Evolutionary conservation across 2,113 vertebrate genomes (phyloP).

Genomic region (Epinephelus fuscoguttatus): DNA sequence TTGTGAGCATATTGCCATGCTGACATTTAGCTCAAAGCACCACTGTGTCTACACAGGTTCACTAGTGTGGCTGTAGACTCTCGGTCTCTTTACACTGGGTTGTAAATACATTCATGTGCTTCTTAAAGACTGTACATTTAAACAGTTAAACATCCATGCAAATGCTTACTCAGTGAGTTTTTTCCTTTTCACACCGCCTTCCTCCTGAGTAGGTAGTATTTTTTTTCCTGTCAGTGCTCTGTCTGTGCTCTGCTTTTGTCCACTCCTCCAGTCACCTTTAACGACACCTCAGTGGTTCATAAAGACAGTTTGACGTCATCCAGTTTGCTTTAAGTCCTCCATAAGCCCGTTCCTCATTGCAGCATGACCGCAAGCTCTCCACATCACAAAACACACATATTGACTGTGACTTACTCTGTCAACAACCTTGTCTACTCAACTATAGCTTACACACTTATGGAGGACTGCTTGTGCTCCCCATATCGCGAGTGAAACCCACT

Average conservation of each 20-base stretch:
- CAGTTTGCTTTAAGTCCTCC: not conserved
- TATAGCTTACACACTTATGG: constrained; percentile 2
- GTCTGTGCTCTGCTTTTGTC: constrained; percentile 18
- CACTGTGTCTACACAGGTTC: too few species aligned
- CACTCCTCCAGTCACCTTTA: constrained; percentile 9
- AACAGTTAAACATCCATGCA: not conserved
- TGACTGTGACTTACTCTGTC: constrained; percentile 30
- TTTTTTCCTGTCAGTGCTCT: not conserved
- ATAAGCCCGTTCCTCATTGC: not conserved
- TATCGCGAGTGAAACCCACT: constrained; percentile 30
- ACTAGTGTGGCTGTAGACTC: too few species aligned
- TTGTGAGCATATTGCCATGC: not conserved
- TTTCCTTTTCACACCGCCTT: not conserved
- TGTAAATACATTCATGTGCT: not conserved
- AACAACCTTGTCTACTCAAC: constrained; percentile 16
- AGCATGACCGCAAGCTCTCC: not conserved
- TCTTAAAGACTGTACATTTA: not conserved
- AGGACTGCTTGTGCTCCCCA: not conserved
- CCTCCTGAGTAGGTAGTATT: not conserved
- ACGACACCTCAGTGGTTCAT: not conserved
- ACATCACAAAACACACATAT: not conserved
- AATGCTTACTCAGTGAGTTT: not conserved
- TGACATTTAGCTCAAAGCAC: not conserved
- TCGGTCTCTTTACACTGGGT: not conserved
- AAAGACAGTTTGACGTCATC: constrained; percentile 3